These are phyloP conservation scores for Casuarius casuarius DNA, from an alignment of 2,113 vertebrate species.

Conservation along the genomic window DNA sequence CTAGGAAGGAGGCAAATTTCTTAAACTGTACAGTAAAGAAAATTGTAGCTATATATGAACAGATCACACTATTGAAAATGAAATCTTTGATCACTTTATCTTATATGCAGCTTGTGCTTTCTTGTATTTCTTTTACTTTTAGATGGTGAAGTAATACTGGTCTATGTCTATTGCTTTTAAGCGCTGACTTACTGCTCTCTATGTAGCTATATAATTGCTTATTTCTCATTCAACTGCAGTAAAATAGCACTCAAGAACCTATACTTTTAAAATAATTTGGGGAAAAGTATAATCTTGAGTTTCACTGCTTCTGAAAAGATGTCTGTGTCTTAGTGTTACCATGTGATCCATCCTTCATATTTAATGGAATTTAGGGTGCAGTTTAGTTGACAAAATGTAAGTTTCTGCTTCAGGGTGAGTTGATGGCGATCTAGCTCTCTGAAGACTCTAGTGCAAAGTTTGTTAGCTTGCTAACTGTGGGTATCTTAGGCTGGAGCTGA, in stretches of 20 bases:
- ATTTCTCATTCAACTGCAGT: not conserved
- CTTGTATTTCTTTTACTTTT: not conserved
- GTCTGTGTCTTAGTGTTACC: not conserved
- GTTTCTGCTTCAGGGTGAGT: not conserved
- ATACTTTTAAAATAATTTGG: not conserved
- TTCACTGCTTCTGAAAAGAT: not conserved
- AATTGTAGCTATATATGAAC: not conserved
- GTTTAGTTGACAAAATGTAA: not conserved
- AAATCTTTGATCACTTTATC: not conserved
- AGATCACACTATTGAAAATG: accelerated
- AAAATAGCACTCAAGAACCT: not conserved
- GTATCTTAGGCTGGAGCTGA: not conserved
- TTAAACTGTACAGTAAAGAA: not conserved
- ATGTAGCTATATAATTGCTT: not conserved
- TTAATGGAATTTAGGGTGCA: not conserved
- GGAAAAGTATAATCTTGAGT: not conserved
- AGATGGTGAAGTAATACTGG: not conserved
- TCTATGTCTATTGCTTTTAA: not conserved
- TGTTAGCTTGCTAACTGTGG: not conserved
- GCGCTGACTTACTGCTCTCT: not conserved
- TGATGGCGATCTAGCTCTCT: not conserved
- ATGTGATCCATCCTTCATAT: not conserved
- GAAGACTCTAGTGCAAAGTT: not conserved
- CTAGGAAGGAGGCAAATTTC: not conserved
- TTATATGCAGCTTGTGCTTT: not conserved